Evolutionary conservation across 2,888 invertebrate species (phyloP).

Genomic region (Hypomecis punctinalis): DNA sequence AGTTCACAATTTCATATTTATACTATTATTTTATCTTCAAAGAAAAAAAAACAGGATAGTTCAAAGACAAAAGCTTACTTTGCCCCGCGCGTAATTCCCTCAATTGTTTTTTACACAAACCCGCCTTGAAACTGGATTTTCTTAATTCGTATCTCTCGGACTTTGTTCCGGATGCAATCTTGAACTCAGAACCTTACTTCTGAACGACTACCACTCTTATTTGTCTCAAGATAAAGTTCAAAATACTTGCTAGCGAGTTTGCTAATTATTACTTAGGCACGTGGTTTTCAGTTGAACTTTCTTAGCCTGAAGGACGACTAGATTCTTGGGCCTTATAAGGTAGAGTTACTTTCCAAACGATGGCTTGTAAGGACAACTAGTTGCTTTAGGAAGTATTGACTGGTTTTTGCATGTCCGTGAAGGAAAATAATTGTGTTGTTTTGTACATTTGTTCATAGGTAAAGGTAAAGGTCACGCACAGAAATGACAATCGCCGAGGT

Average conservation of each 20-base stretch:
- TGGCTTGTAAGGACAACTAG: conserved; percentile 23
- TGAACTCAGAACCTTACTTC: conserved; percentile 2
- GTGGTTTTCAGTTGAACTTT: conserved; percentile 25
- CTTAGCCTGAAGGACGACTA: conserved; percentile 29
- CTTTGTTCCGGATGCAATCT: conserved; percentile 26
- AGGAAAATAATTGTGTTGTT: conserved; percentile 27
- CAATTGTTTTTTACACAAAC: conserved; percentile 5
- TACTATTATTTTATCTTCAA: no score
- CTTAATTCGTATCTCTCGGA: conserved; percentile 16
- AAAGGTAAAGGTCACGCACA: conserved; percentile 6
- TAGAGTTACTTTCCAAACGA: conserved; percentile 23
- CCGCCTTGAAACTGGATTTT: conserved; percentile 11
- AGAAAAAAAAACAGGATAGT: neutral
- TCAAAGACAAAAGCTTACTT: neutral
- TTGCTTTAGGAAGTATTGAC: conserved; percentile 23
- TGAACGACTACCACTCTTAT: neutral
- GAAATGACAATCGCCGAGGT: neutral
- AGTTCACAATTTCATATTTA: no score
- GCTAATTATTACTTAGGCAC: conserved; percentile 23
- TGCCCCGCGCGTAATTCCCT: conserved; percentile 1
- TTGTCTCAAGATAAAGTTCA: neutral
- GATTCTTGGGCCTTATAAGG: conserved; percentile 21
- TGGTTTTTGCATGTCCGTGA: conserved; percentile 21
- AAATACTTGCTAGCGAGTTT: neutral
- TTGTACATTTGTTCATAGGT: conserved; percentile 15